A percentile compares a stretch with the other conserved stretches of the same genome.
phyloP scores from a whole-genome alignment of 2,888 invertebrate genomes.

The Drosophila gaucha region DNA sequence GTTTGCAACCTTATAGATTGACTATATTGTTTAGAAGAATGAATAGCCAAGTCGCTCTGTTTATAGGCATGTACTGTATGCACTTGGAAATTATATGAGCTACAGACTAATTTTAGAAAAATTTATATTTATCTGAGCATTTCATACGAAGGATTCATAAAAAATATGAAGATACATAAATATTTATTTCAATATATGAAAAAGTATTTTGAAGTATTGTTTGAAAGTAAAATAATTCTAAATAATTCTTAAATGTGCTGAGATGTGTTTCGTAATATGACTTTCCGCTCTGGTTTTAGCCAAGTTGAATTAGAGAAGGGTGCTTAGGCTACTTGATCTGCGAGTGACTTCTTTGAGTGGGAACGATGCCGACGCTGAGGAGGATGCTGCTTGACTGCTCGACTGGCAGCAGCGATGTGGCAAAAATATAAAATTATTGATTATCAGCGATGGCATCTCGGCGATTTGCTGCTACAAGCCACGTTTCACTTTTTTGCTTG shows the following conservation, averaged over 20 bases:
- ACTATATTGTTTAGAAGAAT: too few relatives aligned
- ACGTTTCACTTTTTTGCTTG: constrained; percentile 62
- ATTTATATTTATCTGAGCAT: too few relatives aligned
- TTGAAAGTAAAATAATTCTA: too few relatives aligned
- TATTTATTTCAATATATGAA: too few relatives aligned
- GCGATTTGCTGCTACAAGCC: constrained; percentile 73
- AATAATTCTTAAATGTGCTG: background rate
- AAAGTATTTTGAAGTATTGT: too few relatives aligned
- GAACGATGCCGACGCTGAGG: constrained; percentile 44
- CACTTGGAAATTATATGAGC: too few relatives aligned
- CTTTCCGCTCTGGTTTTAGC: constrained; percentile 5
- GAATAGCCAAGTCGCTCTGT: too few relatives aligned
- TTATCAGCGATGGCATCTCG: constrained; percentile 75
- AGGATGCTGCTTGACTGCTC: background rate
- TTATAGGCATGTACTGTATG: too few relatives aligned
- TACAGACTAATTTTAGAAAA: too few relatives aligned
- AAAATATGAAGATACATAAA: too few relatives aligned
- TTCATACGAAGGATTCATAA: too few relatives aligned
- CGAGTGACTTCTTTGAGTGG: constrained; percentile 42
- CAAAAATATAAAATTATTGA: constrained; percentile 80
- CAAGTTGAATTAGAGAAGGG: constrained; percentile 8
- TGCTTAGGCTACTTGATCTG: background rate
- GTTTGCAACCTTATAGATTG: too few relatives aligned
- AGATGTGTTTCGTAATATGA: background rate
- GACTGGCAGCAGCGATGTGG: constrained; percentile 55